Percentiles rank a stretch among this genome's conserved stretches.
Evolutionary conservation across 2,888 invertebrate species (phyloP).

Genomic region (Crossocerus cetratus): DNA sequence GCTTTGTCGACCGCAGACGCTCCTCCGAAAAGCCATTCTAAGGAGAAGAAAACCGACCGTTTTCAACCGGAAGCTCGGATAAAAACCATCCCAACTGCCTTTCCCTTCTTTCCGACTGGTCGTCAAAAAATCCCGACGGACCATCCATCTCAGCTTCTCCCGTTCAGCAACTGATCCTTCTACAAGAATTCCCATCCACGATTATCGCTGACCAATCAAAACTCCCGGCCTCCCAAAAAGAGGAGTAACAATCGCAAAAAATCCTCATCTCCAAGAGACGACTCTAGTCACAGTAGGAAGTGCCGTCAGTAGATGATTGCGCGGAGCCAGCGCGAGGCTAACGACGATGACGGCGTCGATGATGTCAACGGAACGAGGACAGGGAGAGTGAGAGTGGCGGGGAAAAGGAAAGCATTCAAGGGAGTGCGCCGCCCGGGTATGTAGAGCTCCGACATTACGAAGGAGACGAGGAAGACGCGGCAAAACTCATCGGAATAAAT

Average conservation of each 20-base stretch:
- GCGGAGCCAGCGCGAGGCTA: neutral
- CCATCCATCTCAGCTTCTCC: neutral
- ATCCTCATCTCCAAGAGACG: too few relatives aligned
- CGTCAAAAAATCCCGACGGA: neutral
- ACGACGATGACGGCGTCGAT: constrained; percentile 4
- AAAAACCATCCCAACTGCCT: neutral
- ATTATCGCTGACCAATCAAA: too few relatives aligned
- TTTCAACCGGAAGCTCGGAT: neutral
- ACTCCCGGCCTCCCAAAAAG: too few relatives aligned
- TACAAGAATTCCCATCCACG: too few relatives aligned
- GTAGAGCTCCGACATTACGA: constrained; percentile 20
- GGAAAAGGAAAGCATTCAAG: constrained; percentile 18
- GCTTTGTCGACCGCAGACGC: neutral
- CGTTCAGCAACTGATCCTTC: neutral
- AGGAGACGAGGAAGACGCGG: constrained; percentile 29
- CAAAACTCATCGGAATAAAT: constrained; percentile 15
- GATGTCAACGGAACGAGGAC: constrained; percentile 29
- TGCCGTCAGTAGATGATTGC: too few relatives aligned
- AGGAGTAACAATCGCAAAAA: too few relatives aligned
- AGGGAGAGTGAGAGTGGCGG: constrained; percentile 28
- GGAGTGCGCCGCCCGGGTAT: neutral
- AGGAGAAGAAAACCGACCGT: neutral
- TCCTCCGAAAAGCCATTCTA: constrained; percentile 3
- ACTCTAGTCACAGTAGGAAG: too few relatives aligned
- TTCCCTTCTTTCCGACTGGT: neutral